A percentile compares a stretch with the other conserved stretches of the same genome.
These are phyloP conservation scores for Luperina nickerlii DNA, from an alignment of 2,888 invertebrate species.

Conservation along the genomic window DNA sequence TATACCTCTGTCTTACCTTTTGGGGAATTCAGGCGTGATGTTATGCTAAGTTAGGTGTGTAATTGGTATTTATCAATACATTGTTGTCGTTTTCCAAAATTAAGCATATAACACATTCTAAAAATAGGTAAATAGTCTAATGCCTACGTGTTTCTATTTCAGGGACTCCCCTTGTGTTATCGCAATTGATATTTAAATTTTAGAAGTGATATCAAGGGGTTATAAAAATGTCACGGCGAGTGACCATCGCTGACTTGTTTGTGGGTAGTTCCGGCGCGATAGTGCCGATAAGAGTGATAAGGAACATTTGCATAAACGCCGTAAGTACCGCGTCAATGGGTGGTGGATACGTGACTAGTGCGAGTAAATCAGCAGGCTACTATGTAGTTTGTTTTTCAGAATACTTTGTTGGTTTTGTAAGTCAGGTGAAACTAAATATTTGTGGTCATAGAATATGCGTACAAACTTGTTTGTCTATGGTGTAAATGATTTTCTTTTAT, in stretches of 20 bases:
- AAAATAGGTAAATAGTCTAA: conserved; percentile 1
- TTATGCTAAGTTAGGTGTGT: not conserved
- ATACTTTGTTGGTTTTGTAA: not conserved
- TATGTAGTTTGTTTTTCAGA: conserved; percentile 15
- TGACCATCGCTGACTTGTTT: conserved; percentile 63
- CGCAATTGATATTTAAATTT: conserved; percentile 54
- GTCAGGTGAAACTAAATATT: not conserved
- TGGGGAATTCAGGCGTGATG: not conserved
- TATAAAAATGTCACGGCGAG: conserved; percentile 59
- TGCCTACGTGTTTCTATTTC: conserved; percentile 35
- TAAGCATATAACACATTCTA: not conserved
- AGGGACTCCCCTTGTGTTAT: conserved; percentile 19
- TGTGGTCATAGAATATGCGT: not conserved
- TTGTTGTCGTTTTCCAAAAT: not conserved
- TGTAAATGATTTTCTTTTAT: not conserved
- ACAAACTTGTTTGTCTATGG: not conserved
- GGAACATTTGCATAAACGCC: conserved; percentile 53
- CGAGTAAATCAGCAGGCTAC: conserved; percentile 31
- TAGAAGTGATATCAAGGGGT: conserved; percentile 40
- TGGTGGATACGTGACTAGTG: conserved; percentile 36
- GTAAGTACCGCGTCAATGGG: conserved; percentile 53
- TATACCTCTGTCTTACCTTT: not conserved
- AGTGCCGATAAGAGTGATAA: conserved; percentile 53
- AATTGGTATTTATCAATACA: not conserved
- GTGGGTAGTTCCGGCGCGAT: conserved; percentile 53